phyloP scores from a whole-genome alignment of 2,797 vertebrate species.

The Diplodus puntazzo region DNA sequence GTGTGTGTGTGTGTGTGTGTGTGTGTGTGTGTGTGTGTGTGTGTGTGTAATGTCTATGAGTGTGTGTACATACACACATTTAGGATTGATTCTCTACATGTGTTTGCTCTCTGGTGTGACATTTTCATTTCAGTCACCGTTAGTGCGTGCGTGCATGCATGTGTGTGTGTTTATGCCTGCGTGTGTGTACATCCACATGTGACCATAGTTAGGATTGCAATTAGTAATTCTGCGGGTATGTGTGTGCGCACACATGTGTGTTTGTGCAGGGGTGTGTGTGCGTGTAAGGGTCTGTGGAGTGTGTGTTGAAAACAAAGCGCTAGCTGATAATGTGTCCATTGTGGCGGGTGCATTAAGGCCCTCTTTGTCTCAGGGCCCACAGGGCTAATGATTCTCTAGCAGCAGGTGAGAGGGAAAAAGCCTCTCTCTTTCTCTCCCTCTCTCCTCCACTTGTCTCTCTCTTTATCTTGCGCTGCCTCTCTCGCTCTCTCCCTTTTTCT shows the following conservation, averaged over 20 bases:
- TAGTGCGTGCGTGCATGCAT: constrained; percentile 48
- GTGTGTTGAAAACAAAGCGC: constrained; percentile 91
- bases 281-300: constrained; percentile 76
- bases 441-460: constrained; percentile 73
- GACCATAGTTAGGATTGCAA: constrained; percentile 67
- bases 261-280: constrained; percentile 47
- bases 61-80: constrained; percentile 42
- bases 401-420: constrained; percentile 95
- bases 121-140: constrained; percentile 55
- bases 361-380: constrained; percentile 95
- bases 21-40: constrained; percentile 13
- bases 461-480: constrained; percentile 67
- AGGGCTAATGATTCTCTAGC: constrained; percentile 98
- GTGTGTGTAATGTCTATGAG: constrained; percentile 10
- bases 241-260: constrained; percentile 26
- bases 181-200: constrained; percentile 26
- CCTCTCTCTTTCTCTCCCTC: constrained; percentile 73
- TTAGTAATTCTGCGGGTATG: constrained; percentile 63
- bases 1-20: neutral
- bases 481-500: constrained; percentile 69
- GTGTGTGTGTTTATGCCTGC: neutral
- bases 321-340: constrained; percentile 94
- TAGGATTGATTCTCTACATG: constrained; percentile 47
- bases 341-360: constrained; percentile 92
- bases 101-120: constrained; percentile 55